Conservation (phyloP, 2,797 vertebrate genomes). For the Galaxias olidus region DNA sequence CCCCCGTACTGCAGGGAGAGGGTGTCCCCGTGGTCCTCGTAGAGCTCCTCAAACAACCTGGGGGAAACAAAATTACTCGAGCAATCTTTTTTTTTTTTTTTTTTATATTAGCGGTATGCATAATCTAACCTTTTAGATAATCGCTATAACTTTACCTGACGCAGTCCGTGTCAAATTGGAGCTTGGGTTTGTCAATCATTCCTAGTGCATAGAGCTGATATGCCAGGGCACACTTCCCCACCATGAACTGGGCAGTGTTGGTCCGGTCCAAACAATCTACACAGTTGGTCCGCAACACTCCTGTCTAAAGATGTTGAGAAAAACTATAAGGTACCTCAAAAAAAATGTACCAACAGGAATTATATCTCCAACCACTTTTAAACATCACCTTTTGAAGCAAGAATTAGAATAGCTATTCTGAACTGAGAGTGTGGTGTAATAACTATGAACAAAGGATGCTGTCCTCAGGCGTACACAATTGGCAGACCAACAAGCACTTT, state of each 20-base stretch:
- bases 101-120: neutral
- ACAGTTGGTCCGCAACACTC: slow-evolving; percentile 94
- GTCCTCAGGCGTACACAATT: neutral
- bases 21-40: slow-evolving; percentile 97
- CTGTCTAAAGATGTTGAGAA: slow-evolving; percentile 78
- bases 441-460: neutral
- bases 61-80: slow-evolving; percentile 3
- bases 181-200: slow-evolving; percentile 93
- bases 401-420: too few species aligned
- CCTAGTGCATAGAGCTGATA: slow-evolving; percentile 95
- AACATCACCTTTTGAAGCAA: too few species aligned
- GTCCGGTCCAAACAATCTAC: slow-evolving; percentile 97
- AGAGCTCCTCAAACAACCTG: slow-evolving; percentile 97
- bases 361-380: too few species aligned
- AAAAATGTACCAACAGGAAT: too few species aligned
- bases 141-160: slow-evolving; percentile 80
- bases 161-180: slow-evolving; percentile 96
- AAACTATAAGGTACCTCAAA: too few species aligned
- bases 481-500: neutral
- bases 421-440: too few species aligned
- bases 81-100: neutral
- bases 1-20: slow-evolving; percentile 96
- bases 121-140: too few species aligned
- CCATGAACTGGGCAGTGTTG: slow-evolving; percentile 98
- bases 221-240: slow-evolving; percentile 96